A percentile compares a stretch with the other conserved stretches of the same genome.
These are phyloP conservation scores for Thelaira solivaga DNA, from an alignment of 2,888 invertebrate species.

Conservation along the genomic window DNA sequence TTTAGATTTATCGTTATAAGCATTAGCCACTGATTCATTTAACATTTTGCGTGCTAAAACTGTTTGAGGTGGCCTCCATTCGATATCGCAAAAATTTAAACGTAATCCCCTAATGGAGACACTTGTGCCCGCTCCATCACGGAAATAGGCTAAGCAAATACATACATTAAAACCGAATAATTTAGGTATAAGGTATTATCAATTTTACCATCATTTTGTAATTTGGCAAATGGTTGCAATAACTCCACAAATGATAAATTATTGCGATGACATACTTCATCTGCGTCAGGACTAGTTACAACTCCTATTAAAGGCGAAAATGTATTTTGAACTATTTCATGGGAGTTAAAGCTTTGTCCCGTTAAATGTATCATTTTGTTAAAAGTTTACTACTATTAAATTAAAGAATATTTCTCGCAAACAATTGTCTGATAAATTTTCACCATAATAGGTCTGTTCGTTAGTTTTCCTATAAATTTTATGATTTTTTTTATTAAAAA, in stretches of 20 bases:
- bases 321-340: constrained; percentile 92
- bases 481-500: too few species aligned
- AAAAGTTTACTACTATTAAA: too few species aligned
- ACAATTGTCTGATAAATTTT: too few species aligned
- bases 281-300: constrained; percentile 88
- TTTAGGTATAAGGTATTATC: background rate
- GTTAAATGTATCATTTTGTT: constrained; percentile 77
- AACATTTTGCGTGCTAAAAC: constrained; percentile 89
- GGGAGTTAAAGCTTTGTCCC: constrained; percentile 83
- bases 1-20: constrained; percentile 79
- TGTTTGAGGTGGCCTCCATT: constrained; percentile 88
- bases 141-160: constrained; percentile 83
- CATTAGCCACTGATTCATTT: constrained; percentile 87
- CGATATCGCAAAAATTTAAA: constrained; percentile 88
- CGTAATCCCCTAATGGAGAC: constrained; percentile 87
- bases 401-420: background rate
- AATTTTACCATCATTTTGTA: constrained; percentile 84
- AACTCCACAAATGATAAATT: constrained; percentile 93
- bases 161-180: background rate
- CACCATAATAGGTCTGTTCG: too few species aligned
- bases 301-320: constrained; percentile 94
- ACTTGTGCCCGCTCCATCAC: constrained; percentile 87
- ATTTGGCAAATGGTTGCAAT: constrained; percentile 90
- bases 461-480: too few species aligned
- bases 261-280: constrained; percentile 91